Evolutionary conservation across 2,888 invertebrate genomes (phyloP).

Genomic region (Cosmia pyralina): DNA sequence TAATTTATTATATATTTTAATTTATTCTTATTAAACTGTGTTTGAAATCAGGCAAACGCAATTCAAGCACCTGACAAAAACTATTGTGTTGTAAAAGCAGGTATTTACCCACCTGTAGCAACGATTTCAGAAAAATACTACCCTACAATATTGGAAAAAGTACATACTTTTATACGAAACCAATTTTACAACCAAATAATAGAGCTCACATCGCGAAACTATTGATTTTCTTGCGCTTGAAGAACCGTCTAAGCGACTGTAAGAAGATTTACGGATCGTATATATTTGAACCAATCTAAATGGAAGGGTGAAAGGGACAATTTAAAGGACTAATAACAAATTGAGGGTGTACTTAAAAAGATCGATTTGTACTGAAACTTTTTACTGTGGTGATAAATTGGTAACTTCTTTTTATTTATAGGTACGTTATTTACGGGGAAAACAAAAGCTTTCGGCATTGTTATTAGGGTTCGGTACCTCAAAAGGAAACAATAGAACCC

Average conservation of each 20-base stretch:
- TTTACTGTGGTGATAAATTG: slow-evolving; percentile 44
- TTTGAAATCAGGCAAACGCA: neutral
- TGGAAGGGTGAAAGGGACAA: slow-evolving; percentile 53
- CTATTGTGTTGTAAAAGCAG: neutral
- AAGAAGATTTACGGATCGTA: slow-evolving; percentile 57
- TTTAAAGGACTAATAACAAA: slow-evolving; percentile 59
- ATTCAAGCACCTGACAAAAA: neutral
- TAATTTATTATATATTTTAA: too few species aligned
- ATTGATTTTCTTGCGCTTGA: slow-evolving; percentile 35
- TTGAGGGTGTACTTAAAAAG: slow-evolving; percentile 56
- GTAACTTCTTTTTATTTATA: slow-evolving; percentile 1
- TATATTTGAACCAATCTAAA: slow-evolving; percentile 48
- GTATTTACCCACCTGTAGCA: neutral
- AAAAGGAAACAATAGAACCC: too few species aligned
- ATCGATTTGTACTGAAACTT: slow-evolving; percentile 43
- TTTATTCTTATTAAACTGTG: neutral
- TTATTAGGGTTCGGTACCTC: too few species aligned
- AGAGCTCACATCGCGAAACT: slow-evolving; percentile 25
- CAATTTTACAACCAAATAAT: slow-evolving; percentile 36
- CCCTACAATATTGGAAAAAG: neutral
- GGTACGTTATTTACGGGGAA: slow-evolving; percentile 1
- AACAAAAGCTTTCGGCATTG: neutral
- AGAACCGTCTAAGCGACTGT: slow-evolving; percentile 35
- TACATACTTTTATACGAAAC: slow-evolving; percentile 9
- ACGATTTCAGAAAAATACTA: neutral